phyloP scores from a whole-genome alignment of 2,797 vertebrate species.

The Microctenopoma lineatum region DNA sequence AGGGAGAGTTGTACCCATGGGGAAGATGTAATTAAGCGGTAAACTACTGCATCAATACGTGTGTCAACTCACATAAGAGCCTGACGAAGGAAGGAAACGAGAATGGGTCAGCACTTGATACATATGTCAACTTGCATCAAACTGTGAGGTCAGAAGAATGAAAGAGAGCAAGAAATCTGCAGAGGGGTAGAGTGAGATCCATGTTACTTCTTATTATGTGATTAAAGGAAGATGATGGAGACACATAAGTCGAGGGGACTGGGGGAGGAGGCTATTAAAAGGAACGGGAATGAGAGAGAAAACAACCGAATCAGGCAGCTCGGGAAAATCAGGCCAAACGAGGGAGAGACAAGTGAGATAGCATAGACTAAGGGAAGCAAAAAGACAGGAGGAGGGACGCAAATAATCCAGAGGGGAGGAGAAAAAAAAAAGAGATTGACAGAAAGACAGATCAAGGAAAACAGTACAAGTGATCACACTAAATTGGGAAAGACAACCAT shows the following conservation, averaged over 20 bases:
- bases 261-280: slow-evolving; percentile 27
- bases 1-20: slow-evolving; percentile 41
- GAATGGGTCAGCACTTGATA: slow-evolving; percentile 47
- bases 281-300: slow-evolving; percentile 19
- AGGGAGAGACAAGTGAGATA: slow-evolving; percentile 19
- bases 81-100: slow-evolving; percentile 18
- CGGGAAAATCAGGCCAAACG: slow-evolving; percentile 40
- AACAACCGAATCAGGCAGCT: slow-evolving; percentile 23
- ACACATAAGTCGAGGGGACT: slow-evolving; percentile 19
- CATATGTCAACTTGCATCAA: slow-evolving; percentile 49
- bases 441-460: slow-evolving; percentile 52
- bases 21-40: slow-evolving; percentile 69
- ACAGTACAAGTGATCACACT: slow-evolving; percentile 37
- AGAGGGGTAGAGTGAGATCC: background rate
- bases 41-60: slow-evolving; percentile 70
- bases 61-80: slow-evolving; percentile 54
- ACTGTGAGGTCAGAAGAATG: slow-evolving; percentile 18
- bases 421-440: slow-evolving; percentile 17
- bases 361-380: slow-evolving; percentile 38
- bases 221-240: background rate
- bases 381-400: slow-evolving; percentile 38
- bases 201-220: slow-evolving; percentile 9
- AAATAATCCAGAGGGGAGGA: slow-evolving; percentile 29
- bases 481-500: slow-evolving; percentile 49
- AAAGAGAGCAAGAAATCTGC: background rate